phyloP scores from a whole-genome alignment of 1,140 invertebrate species.

The Caerostris extrusa region DNA sequence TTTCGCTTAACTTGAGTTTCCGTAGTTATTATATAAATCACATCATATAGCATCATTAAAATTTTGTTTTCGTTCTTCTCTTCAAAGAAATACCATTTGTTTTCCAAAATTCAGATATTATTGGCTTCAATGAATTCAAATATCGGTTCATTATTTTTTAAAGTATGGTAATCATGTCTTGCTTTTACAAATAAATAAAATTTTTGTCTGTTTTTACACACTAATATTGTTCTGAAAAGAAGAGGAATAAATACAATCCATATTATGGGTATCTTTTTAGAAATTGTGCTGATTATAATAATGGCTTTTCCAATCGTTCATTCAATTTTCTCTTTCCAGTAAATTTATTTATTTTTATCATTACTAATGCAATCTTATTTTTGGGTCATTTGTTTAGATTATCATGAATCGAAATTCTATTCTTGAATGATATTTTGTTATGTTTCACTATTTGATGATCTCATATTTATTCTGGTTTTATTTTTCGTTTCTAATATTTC shows the following conservation, averaged over 20 bases:
- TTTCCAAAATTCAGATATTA: no score
- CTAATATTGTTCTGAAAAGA: not conserved
- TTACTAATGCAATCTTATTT: not conserved
- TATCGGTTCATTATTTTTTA: no score
- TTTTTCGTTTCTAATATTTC: not conserved
- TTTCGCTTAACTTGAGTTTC: no score
- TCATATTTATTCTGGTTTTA: not conserved
- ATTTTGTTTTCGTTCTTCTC: no score
- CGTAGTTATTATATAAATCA: no score
- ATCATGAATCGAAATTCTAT: not conserved
- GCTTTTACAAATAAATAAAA: not conserved
- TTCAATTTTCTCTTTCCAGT: not conserved
- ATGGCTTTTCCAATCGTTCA: conserved; percentile 26
- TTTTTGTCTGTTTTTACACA: not conserved
- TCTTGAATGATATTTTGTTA: not conserved
- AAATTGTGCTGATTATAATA: conserved; percentile 16
- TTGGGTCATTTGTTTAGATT: not conserved
- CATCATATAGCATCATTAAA: no score
- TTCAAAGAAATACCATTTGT: no score
- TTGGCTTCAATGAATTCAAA: no score
- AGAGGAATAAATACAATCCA: not conserved
- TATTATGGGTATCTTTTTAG: not conserved
- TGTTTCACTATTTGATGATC: not conserved
- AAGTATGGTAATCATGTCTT: not conserved
- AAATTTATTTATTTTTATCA: not conserved